phyloP scores from a whole-genome alignment of 2,113 vertebrate genomes.

The Salminus brasiliensis region DNA sequence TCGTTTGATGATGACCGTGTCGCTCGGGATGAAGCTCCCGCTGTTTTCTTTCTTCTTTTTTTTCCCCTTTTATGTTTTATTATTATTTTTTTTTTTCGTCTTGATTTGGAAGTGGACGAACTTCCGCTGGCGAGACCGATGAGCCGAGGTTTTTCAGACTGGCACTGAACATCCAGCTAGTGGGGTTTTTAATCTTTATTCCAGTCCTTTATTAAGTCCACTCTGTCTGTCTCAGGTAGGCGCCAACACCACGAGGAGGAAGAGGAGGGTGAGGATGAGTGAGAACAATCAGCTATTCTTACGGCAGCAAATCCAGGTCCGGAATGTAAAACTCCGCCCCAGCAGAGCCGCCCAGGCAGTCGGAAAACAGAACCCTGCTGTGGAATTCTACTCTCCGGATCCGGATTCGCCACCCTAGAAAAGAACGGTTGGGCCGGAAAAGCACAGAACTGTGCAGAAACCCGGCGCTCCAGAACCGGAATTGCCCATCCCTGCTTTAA shows the following conservation, averaged over 20 bases:
- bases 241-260: slow-evolving; percentile 58
- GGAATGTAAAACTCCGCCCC: no score
- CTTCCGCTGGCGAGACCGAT: slow-evolving; percentile 50
- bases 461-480: no score
- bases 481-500: slow-evolving; percentile 40
- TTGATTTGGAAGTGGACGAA: slow-evolving; percentile 63
- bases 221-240: slow-evolving; percentile 75
- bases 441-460: no score
- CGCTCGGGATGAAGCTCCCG: slow-evolving; percentile 50
- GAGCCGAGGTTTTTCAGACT: slow-evolving; percentile 42
- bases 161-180: slow-evolving; percentile 41
- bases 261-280: slow-evolving; percentile 50
- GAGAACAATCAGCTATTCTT: slow-evolving; percentile 69
- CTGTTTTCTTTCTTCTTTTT: slow-evolving; percentile 41
- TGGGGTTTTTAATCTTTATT: slow-evolving; percentile 24
- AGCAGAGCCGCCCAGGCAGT: no score
- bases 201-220: no score
- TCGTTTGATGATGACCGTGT: slow-evolving; percentile 39
- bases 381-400: no score
- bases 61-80: not conserved
- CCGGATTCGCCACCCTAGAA: no score
- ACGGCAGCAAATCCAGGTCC: not conserved
- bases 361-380: no score
- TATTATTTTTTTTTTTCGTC: not conserved
- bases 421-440: no score